These are phyloP conservation scores for Silurus meridionalis DNA, from an alignment of 2,113 vertebrate genomes.

Conservation along the genomic window DNA sequence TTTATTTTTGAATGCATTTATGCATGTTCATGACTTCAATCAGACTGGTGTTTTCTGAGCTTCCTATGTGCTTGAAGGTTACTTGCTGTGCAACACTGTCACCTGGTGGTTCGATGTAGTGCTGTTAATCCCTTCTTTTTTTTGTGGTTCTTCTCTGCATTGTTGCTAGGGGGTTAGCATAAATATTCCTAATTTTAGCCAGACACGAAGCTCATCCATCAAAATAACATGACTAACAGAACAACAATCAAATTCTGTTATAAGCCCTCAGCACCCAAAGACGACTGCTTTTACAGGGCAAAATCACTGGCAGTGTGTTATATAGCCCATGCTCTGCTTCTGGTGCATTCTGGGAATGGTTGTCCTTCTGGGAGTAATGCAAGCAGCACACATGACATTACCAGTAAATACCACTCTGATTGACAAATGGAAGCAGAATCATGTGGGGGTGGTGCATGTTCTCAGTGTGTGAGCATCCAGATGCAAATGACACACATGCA, in stretches of 20 bases:
- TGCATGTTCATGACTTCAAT: neutral
- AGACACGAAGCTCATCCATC: constrained; percentile 47
- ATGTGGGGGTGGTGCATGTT: constrained; percentile 22
- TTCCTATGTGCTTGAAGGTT: neutral
- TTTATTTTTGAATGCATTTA: neutral
- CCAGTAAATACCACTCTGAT: constrained; percentile 43
- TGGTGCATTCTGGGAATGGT: constrained; percentile 24
- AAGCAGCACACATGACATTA: constrained; percentile 26
- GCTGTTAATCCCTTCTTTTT: constrained; percentile 13
- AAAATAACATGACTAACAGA: constrained; percentile 33
- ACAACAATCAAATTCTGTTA: constrained; percentile 46
- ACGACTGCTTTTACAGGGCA: constrained; percentile 24
- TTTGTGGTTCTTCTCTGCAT: constrained; percentile 46
- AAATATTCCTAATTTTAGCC: constrained; percentile 44
- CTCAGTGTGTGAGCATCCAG: neutral
- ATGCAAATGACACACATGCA: constrained; percentile 39
- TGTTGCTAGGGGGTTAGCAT: constrained; percentile 46
- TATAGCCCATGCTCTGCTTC: constrained; percentile 12
- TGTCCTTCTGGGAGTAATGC: constrained; percentile 43
- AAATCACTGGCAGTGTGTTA: neutral
- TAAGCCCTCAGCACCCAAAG: constrained; percentile 54
- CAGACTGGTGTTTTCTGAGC: neutral
- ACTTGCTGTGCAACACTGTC: constrained; percentile 60
- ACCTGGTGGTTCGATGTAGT: constrained; percentile 59
- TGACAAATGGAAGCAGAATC: constrained; percentile 47